Evolutionary conservation across 2,888 invertebrate genomes (phyloP).

Genomic region (Tachina lurida): DNA sequence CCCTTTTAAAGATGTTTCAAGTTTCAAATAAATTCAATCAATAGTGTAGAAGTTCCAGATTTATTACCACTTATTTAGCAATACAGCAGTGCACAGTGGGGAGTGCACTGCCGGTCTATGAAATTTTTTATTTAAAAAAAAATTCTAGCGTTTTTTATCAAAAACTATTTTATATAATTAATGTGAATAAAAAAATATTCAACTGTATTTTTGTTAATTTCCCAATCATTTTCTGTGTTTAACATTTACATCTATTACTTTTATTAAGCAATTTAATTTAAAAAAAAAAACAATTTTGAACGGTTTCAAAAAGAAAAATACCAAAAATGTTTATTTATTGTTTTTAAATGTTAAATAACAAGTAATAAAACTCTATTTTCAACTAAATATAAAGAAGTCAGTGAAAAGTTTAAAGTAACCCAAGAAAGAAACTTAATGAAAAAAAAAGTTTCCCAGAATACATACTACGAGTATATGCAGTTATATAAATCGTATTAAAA

Average conservation of each 20-base stretch:
- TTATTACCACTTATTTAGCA: too few relatives aligned
- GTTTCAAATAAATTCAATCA: too few relatives aligned
- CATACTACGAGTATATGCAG: constrained; percentile 14
- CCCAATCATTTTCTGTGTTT: neutral
- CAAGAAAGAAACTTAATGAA: constrained; percentile 1
- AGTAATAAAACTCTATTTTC: constrained; percentile 18
- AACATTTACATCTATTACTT: neutral
- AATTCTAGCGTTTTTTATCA: too few relatives aligned
- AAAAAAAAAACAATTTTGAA: constrained; percentile 13
- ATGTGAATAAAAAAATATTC: too few relatives aligned
- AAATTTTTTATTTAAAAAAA: too few relatives aligned
- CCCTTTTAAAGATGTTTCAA: too few relatives aligned
- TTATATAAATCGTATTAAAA: constrained; percentile 57
- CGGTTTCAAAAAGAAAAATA: neutral
- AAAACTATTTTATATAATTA: too few relatives aligned
- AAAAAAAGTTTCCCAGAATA: neutral
- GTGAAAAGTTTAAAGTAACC: constrained; percentile 3
- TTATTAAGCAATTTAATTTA: constrained; percentile 34
- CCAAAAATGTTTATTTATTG: constrained; percentile 8
- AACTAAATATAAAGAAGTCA: constrained; percentile 41
- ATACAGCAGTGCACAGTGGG: too few relatives aligned
- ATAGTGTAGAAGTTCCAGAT: too few relatives aligned
- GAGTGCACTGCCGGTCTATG: too few relatives aligned
- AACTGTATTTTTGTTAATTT: too few relatives aligned
- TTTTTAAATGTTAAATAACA: constrained; percentile 10